Evolutionary conservation across 2,888 invertebrate species (phyloP).

Genomic region (Pristionchus exspectatus): DNA sequence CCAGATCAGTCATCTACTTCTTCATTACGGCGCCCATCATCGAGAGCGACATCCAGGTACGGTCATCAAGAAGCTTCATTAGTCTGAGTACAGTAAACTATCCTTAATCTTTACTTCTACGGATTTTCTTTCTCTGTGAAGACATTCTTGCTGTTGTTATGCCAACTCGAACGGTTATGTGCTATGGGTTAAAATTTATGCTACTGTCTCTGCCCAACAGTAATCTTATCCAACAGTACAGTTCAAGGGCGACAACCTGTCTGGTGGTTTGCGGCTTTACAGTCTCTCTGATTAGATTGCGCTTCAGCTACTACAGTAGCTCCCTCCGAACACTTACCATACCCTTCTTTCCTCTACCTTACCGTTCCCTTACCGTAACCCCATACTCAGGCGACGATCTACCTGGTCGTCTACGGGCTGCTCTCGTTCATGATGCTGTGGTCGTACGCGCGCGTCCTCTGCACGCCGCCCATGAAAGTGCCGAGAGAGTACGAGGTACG

Average conservation of each 20-base stretch:
- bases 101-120: not conserved
- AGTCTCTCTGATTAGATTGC: too few species aligned
- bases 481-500: constrained; percentile 29
- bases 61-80: too few species aligned
- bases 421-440: constrained; percentile 44
- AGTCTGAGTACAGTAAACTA: not conserved
- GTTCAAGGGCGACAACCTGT: too few species aligned
- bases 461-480: not conserved
- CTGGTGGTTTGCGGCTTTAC: too few species aligned
- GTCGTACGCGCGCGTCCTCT: constrained; percentile 18
- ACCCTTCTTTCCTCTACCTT: not conserved
- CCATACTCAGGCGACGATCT: not conserved
- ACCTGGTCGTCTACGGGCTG: constrained; percentile 3
- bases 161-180: not conserved
- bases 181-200: too few species aligned
- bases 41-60: constrained; percentile 33
- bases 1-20: constrained; percentile 28
- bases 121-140: not conserved
- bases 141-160: not conserved
- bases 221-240: not conserved
- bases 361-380: not conserved
- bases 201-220: too few species aligned
- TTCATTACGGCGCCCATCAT: not conserved
- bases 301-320: too few species aligned
- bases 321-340: too few species aligned